Evolutionary conservation across 2,888 invertebrate species (phyloP).

Genomic region (Pediacus dermestoides): DNA sequence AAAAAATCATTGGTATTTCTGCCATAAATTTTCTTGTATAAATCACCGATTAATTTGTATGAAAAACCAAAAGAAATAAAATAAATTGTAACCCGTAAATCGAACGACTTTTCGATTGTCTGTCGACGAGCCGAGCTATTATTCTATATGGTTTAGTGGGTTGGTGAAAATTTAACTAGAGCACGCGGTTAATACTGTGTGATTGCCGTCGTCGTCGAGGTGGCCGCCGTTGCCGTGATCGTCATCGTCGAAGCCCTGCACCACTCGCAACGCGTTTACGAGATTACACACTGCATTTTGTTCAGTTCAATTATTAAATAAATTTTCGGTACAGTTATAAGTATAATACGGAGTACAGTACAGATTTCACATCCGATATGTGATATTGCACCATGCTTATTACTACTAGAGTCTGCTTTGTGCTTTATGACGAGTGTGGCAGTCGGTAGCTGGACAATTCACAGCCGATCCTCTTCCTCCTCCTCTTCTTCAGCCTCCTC

Average conservation of each 20-base stretch:
- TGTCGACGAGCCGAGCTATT: constrained; percentile 3
- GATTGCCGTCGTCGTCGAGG: too few species aligned
- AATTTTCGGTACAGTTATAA: constrained; percentile 20
- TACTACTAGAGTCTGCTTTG: constrained; percentile 37
- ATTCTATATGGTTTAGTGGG: background rate
- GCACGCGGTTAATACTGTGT: constrained; percentile 1
- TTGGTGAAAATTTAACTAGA: background rate
- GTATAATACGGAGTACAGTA: constrained; percentile 21
- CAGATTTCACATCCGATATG: constrained; percentile 45
- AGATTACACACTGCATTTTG: constrained; percentile 19
- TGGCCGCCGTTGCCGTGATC: constrained; percentile 9
- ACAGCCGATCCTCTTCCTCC: constrained; percentile 64
- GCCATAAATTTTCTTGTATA: constrained; percentile 22
- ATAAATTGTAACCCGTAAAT: constrained; percentile 6
- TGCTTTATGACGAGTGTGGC: constrained; percentile 37
- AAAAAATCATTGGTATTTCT: constrained; percentile 30
- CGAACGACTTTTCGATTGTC: constrained; percentile 39
- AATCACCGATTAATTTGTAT: constrained; percentile 31
- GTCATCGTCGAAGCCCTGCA: constrained; percentile 23
- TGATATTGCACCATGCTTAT: constrained; percentile 42
- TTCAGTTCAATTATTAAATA: constrained; percentile 20
- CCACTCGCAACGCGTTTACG: constrained; percentile 21
- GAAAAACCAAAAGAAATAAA: constrained; percentile 51
- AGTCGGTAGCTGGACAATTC: constrained; percentile 34
- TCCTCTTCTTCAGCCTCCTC: constrained; percentile 84